These are phyloP conservation scores for Sthenelais limicola DNA, from an alignment of 2,888 invertebrate species.

Conservation along the genomic window DNA sequence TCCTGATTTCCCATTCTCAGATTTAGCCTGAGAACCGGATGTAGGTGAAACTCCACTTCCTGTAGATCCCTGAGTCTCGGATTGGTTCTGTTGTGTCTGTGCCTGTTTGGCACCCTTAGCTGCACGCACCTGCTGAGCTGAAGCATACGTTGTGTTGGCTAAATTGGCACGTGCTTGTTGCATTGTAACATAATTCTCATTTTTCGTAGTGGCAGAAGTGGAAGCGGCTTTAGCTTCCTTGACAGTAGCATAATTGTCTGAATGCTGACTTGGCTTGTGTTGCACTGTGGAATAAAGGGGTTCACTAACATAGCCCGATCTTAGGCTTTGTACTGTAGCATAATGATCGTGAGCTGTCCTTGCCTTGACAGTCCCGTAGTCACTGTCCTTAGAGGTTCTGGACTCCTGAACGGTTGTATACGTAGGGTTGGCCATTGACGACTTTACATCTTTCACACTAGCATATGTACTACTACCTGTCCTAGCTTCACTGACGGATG, in stretches of 20 bases:
- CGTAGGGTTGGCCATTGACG: too few species aligned
- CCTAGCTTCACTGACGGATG: conserved; percentile 12
- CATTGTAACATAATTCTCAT: conserved; percentile 33
- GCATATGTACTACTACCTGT: background rate
- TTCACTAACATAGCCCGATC: background rate
- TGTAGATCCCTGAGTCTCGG: background rate
- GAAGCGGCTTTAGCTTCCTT: conserved; percentile 21
- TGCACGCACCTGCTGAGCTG: conserved; percentile 31
- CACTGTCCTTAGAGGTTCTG: background rate
- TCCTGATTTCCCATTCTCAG: conserved; percentile 1
- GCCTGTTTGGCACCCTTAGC: conserved; percentile 28
- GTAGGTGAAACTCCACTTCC: background rate
- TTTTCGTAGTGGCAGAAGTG: background rate
- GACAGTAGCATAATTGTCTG: conserved; percentile 13
- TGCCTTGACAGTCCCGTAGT: conserved; percentile 14
- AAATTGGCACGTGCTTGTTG: background rate
- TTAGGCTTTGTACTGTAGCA: too few species aligned
- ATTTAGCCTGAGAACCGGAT: background rate
- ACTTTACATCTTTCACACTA: too few species aligned
- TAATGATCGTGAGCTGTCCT: background rate
- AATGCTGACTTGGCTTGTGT: background rate
- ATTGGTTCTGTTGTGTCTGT: background rate
- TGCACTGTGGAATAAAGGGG: conserved; percentile 28
- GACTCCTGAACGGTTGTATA: conserved; percentile 19
- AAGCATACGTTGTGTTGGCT: background rate